These are phyloP conservation scores for Meriones psammophilus DNA, from an alignment of 2,797 vertebrate genomes.

Conservation along the genomic window DNA sequence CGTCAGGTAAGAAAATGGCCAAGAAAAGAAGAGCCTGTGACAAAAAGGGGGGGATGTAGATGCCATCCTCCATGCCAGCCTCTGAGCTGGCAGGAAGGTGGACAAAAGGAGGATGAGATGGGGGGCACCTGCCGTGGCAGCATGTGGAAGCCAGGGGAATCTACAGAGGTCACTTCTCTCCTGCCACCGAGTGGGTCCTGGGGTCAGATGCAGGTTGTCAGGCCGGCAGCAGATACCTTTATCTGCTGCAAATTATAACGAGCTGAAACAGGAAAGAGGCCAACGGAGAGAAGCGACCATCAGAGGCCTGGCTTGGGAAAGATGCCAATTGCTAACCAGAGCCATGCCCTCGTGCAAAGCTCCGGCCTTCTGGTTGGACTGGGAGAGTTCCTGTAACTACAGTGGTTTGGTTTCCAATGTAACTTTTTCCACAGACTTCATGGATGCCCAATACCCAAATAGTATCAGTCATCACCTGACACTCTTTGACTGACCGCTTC, in stretches of 20 bases:
- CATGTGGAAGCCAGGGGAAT: not conserved
- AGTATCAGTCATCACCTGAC: not conserved
- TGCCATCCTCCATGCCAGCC: no score
- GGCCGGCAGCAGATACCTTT: not conserved
- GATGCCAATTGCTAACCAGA: not conserved
- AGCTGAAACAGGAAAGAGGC: not conserved
- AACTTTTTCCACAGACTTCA: no score
- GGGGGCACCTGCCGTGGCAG: not conserved
- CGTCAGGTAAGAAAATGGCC: not conserved
- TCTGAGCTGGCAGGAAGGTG: not conserved
- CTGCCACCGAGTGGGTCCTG: not conserved
- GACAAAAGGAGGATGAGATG: not conserved
- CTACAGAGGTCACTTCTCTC: not conserved
- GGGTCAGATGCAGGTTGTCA: not conserved
- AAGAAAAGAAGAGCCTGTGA: not conserved
- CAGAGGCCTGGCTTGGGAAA: not conserved
- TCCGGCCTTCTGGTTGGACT: no score
- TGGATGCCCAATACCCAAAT: no score
- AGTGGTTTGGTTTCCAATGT: not conserved
- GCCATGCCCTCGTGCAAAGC: not conserved
- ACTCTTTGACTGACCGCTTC: no score
- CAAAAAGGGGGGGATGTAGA: not conserved
- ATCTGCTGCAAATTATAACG: no score
- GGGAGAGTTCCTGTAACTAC: not conserved
- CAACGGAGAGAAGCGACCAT: not conserved